Base-by-base conservation (phyloP, 2,888 invertebrate genomes). In the Himalopsyche tibetana region DNA sequence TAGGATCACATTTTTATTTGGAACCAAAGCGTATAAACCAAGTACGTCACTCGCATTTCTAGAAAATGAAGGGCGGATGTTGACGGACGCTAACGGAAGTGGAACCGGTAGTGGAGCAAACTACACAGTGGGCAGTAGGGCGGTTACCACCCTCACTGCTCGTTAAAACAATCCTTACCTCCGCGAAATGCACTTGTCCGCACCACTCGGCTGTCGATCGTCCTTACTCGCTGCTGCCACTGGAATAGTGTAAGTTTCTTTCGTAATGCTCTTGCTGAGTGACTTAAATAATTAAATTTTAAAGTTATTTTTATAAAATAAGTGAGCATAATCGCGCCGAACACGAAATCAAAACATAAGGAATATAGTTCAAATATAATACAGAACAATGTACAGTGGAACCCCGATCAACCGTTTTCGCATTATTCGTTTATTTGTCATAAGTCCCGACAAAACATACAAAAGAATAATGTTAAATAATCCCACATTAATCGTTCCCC, bases 111-210 rank as follows among this genome's bases (percentile, higher is more conserved):
- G 82, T 55, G 38, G 56, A 82, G 56, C 56, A 55, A 8, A 55
- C n/a, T 56, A 82, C 28, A 56, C 56, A n/a, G 56, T 17, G 55
- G 63, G 63, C 63, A 63, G 63, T 63, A 63, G 63, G 63, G 63
- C 63, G 63, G 63, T 63, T 63, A 11, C 38, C 56, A 9, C 42
- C 83, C 51, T 81, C 84, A 40, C 56, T 17, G 51, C 19, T 63
- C 63, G 63, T 63, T 19, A 63, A 63, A 63, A 63, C n/a, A 63
- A 63, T 19, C 11, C 63, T 63, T 63, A 63, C 28, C 63, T 63
- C 28, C 19, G 63, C 63, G 19, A 19, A 28, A 63, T 63, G 63
- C 63, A 63, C 63, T 63, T 63, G 63, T 19, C 63, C 63, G 63
- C 19, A 6, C 63, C 15, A 63, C 19, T 63, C 19, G 28, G 63